Percentiles rank a stretch among this genome's conserved stretches.
Conservation (phyloP, 2,888 invertebrate genomes). For the Scaptomyza flava region DNA sequence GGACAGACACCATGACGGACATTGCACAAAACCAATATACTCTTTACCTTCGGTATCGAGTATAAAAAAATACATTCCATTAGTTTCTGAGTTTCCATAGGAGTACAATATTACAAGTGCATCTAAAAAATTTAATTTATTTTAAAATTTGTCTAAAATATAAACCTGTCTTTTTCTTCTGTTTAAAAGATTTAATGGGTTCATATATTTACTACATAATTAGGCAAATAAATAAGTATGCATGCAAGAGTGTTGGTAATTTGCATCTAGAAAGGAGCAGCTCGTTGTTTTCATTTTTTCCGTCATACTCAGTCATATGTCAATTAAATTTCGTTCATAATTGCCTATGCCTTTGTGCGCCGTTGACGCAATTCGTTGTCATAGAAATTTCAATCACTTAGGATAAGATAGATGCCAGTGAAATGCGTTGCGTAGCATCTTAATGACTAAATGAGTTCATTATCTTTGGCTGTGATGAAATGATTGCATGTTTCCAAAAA, state of each 20-base stretch:
- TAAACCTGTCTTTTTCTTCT: too few relatives aligned
- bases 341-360: constrained; percentile 6
- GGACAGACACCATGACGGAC: too few relatives aligned
- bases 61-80: too few relatives aligned
- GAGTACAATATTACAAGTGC: too few relatives aligned
- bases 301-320: constrained; percentile 8
- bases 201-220: too few relatives aligned
- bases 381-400: constrained; percentile 22
- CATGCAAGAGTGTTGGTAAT: not conserved
- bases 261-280: not conserved
- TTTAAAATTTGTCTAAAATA: too few relatives aligned
- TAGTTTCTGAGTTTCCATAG: too few relatives aligned
- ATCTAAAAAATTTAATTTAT: too few relatives aligned
- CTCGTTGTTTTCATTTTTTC: constrained; percentile 15
- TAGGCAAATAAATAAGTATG: too few relatives aligned
- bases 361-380: constrained; percentile 37
- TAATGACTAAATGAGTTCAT: constrained; percentile 10
- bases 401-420: not conserved
- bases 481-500: not conserved
- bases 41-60: too few relatives aligned
- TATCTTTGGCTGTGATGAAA: constrained; percentile 4
- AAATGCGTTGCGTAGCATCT: not conserved
- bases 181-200: too few relatives aligned
- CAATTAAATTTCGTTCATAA: constrained; percentile 46
- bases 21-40: too few relatives aligned